Conservation (phyloP, 1,140 invertebrate species). For the Stenopsyche tienmushanensis region DNA sequence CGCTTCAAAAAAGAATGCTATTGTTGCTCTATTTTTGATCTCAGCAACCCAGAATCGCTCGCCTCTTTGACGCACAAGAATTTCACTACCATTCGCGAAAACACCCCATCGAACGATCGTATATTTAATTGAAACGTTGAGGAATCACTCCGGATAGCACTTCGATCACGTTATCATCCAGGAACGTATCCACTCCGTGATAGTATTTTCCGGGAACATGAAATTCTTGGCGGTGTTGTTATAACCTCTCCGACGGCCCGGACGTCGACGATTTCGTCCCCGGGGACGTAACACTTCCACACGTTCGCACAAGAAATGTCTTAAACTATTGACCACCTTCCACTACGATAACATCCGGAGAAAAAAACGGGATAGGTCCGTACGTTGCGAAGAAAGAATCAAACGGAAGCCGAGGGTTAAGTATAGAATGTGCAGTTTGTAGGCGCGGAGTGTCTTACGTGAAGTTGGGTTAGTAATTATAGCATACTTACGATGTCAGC, state of each 20-base stretch:
- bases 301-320: not conserved
- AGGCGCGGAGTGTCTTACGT: slow-evolving; percentile 1
- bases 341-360: not conserved
- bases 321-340: not conserved
- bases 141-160: too few relatives aligned
- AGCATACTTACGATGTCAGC: slow-evolving; percentile 12
- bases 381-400: not conserved
- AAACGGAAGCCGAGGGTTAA: slow-evolving; percentile 8
- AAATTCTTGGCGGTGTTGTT: not conserved
- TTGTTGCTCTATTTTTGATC: not conserved
- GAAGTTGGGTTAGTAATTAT: slow-evolving; percentile 23
- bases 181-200: too few relatives aligned
- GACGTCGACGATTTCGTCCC: not conserved
- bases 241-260: not conserved
- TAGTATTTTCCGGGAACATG: not conserved
- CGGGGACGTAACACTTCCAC: too few relatives aligned
- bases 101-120: too few relatives aligned
- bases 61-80: not conserved
- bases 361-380: not conserved
- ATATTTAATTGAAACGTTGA: too few relatives aligned
- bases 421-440: slow-evolving; percentile 8
- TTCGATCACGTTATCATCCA: too few relatives aligned
- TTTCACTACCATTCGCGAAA: not conserved
- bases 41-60: not conserved
- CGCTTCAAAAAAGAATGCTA: too few relatives aligned